phyloP scores from a whole-genome alignment of 2,888 invertebrate genomes.

The Pristionchus japonicus region DNA sequence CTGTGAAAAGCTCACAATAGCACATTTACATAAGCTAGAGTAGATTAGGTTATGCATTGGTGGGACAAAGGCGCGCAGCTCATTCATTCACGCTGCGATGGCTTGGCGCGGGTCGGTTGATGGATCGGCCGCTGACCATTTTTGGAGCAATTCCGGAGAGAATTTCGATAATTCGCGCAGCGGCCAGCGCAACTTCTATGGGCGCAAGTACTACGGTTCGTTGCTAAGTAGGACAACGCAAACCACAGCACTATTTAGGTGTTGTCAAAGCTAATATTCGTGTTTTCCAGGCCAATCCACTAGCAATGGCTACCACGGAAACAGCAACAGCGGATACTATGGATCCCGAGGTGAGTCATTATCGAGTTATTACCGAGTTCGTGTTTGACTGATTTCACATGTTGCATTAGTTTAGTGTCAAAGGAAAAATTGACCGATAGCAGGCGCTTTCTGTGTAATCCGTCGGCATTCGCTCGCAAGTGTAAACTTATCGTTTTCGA shows the following conservation, averaged over 20 bases:
- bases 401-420: no score
- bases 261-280: no score
- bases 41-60: background rate
- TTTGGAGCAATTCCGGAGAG: conserved; percentile 18
- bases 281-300: background rate
- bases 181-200: conserved; percentile 3
- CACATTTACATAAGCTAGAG: background rate
- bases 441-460: no score
- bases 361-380: no score
- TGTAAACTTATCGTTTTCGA: no score
- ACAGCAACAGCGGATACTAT: conserved; percentile 17
- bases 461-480: no score
- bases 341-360: background rate
- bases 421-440: no score
- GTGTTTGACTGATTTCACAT: no score
- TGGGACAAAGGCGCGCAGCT: background rate
- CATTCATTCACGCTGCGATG: background rate
- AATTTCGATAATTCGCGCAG: background rate
- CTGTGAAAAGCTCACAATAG: background rate
- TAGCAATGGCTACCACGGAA: background rate
- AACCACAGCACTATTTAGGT: no score
- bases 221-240: no score
- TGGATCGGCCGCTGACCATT: background rate
- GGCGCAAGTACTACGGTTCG: conserved; percentile 7
- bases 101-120: conserved; percentile 37